Evolutionary conservation across 1,140 invertebrate genomes (phyloP), one percentile per base, ranked within the genome.

Genomic region (Drosophila lacteicornis): DNA sequence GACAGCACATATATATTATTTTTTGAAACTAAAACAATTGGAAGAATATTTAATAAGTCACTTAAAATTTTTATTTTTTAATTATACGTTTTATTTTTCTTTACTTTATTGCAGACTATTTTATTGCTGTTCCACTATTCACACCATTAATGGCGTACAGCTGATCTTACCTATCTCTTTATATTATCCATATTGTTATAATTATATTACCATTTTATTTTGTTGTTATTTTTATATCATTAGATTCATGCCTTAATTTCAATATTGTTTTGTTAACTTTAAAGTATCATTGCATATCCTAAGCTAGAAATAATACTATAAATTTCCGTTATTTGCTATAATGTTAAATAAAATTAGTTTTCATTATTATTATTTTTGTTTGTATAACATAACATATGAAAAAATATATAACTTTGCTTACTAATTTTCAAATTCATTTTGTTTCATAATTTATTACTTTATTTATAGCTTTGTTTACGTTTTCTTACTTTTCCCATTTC

Each of bases 1-100:
- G 47, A 61, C 70, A 74, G 68, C 17, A 9, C 5, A 50, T 36
- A 17, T 15, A 3, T 4, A 5, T 33, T 30, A 13, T 36, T 19
- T 33, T 45, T 33, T 7, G 7, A 13, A 36, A 40, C 9, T n/a
- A 19, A 22, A n/a, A 15, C 2, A 15, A 40, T 45, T 17, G 13
- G 22, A 4, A 33, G 7, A 8, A 33, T 33, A 33, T 33, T 33
- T 33, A 33, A 9, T 33, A 33, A 9, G 30, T 33, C 30, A 2
- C 9, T 33, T 33, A 2, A 9, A 8, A 33, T 33, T 9, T 33
- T 9, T 36, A 36, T 11, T 5, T 17, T 17, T 17, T 8, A 5
- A 6, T 42, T 15, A 11, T 33, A 33, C 9, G 2, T 11, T 33
- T 33, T 9, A 1, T 11, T 33, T 38, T 38, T 12, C 36, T 12